phyloP scores from a whole-genome alignment of 1,140 invertebrate genomes.

The Eupristina koningsbergeri region DNA sequence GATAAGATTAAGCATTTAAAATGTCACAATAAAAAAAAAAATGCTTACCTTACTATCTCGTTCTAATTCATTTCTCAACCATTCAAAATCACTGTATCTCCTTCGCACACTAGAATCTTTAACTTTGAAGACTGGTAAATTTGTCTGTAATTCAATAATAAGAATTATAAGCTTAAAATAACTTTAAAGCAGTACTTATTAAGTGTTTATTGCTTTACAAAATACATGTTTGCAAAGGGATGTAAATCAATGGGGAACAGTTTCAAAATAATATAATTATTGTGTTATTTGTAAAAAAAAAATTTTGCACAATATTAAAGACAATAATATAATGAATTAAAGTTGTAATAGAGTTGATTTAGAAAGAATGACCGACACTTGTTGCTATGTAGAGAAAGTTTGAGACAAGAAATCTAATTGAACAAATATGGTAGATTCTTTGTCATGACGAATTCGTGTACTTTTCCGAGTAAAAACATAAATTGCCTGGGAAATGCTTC shows the following conservation, averaged over 20 bases:
- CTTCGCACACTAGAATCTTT: conserved; percentile 98
- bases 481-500: not conserved
- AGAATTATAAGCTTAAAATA: not conserved
- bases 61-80: conserved; percentile 98
- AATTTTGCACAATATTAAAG: not conserved
- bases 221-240: too few species aligned
- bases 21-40: not conserved
- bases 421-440: conserved; percentile 23
- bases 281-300: not conserved
- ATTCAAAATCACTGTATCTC: conserved; percentile 99
- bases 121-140: conserved; percentile 99
- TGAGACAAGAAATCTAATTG: conserved; percentile 12
- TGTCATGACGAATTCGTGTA: not conserved
- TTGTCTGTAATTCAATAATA: conserved; percentile 87
- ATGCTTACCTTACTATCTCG: conserved; percentile 95
- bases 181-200: too few species aligned
- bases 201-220: too few species aligned
- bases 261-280: not conserved
- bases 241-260: not conserved
- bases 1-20: not conserved
- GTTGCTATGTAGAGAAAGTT: conserved; percentile 34
- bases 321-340: not conserved
- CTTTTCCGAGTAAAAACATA: not conserved
- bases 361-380: conserved; percentile 13
- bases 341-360: not conserved